phyloP scores from a whole-genome alignment of 2,113 vertebrate species.

The Leiothrix lutea region DNA sequence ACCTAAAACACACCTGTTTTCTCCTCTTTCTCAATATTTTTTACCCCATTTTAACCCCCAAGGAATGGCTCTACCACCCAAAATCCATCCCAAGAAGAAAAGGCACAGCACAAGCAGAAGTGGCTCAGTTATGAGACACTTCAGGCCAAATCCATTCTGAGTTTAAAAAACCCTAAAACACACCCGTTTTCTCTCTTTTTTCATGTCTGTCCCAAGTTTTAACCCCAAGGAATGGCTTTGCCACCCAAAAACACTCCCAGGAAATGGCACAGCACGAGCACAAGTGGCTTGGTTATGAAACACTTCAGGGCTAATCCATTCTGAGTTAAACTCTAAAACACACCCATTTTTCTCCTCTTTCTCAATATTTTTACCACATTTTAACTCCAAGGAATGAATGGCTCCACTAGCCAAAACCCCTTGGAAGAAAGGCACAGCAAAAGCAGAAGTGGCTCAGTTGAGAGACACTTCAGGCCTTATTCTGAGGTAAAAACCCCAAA shows the following conservation, averaged over 20 bases:
- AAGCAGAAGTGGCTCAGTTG: no score
- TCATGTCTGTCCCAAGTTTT: neutral
- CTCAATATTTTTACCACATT: neutral
- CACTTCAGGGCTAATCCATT: no score
- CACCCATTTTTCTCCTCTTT: neutral
- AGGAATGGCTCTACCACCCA: neutral
- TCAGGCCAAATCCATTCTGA: neutral
- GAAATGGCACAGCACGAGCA: no score
- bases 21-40: accelerated
- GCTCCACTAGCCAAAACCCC: no score
- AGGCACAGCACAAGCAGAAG: neutral
- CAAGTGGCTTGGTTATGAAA: no score
- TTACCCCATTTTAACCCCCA: neutral
- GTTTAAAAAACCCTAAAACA: neutral
- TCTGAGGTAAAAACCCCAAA: no score
- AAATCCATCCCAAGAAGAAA: neutral
- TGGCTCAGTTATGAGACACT: neutral
- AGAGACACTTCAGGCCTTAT: no score
- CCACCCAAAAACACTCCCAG: neutral
- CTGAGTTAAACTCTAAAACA: no score
- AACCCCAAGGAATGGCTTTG: neutral
- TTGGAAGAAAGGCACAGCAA: no score
- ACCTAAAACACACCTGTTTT: accelerated
- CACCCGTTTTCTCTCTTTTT: no score
- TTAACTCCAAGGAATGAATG: neutral